These are phyloP conservation scores for Catostomus latipinnis DNA, from an alignment of 2,797 vertebrate genomes.

Conservation along the genomic window DNA sequence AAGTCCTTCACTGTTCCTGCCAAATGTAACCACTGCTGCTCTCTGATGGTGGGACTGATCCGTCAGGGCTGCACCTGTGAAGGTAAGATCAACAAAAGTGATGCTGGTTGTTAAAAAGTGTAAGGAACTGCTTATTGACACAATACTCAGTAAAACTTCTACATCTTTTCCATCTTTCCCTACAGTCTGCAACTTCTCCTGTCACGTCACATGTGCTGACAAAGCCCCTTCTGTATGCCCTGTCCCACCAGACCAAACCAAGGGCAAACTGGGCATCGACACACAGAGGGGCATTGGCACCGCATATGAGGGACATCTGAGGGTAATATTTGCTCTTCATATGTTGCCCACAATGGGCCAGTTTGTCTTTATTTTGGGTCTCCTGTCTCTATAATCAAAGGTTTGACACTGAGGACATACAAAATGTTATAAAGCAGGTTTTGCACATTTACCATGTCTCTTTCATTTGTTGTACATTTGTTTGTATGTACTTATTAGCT, in stretches of 20 bases:
- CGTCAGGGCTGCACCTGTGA: conserved; percentile 97
- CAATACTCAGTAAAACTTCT: conserved; percentile 3
- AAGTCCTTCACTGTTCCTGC: conserved; percentile 93
- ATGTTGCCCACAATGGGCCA: background rate
- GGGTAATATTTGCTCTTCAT: conserved; percentile 75
- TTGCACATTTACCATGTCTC: too few species aligned
- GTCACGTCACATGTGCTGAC: conserved; percentile 98
- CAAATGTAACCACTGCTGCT: conserved; percentile 97
- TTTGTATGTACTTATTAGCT: background rate
- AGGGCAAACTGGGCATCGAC: conserved; percentile 95
- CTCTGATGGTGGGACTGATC: conserved; percentile 96
- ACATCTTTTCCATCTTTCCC: conserved; percentile 1
- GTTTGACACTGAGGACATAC: too few species aligned
- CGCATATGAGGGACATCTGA: conserved; percentile 93
- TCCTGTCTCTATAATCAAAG: too few species aligned
- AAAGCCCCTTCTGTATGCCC: conserved; percentile 96
- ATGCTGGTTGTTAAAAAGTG: background rate
- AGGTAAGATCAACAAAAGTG: conserved; percentile 78
- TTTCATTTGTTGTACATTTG: background rate
- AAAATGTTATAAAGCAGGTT: too few species aligned
- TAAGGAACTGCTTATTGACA: background rate
- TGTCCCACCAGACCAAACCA: conserved; percentile 95
- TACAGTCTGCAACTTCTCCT: conserved; percentile 95
- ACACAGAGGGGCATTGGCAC: conserved; percentile 96
- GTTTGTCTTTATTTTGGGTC: background rate